Percentiles rank a stretch among this genome's conserved stretches.
Evolutionary conservation across 2,113 vertebrate species (phyloP).

Genomic region (Dermatemys mawii): DNA sequence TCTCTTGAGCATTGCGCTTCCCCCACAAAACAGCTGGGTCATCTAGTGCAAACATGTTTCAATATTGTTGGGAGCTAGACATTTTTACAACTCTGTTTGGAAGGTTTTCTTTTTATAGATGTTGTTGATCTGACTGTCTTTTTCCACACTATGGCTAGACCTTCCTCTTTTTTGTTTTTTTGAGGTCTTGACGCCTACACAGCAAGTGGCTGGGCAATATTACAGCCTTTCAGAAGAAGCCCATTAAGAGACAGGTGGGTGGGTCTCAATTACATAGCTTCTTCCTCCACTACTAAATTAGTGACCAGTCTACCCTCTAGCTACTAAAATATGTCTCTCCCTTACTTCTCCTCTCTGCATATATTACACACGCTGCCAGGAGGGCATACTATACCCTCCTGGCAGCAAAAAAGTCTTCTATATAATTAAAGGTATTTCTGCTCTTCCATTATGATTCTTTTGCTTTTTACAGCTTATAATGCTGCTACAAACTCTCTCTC

Average conservation of each 20-base stretch:
- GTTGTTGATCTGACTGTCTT: background rate
- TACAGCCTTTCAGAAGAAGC: background rate
- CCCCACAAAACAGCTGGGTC: constrained; percentile 5
- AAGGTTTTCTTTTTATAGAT: background rate
- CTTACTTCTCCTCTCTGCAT: background rate
- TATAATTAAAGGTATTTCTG: background rate
- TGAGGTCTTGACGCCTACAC: background rate
- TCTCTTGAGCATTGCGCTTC: background rate
- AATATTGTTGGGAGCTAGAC: background rate
- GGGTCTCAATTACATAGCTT: background rate
- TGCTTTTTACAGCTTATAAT: constrained; percentile 17
- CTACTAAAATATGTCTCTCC: background rate
- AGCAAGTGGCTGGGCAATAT: background rate
- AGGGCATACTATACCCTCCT: background rate
- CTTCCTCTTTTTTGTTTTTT: background rate
- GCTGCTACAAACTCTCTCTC: constrained; percentile 7
- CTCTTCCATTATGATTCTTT: background rate
- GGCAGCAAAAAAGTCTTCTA: background rate
- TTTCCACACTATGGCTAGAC: background rate
- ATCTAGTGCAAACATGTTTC: background rate
- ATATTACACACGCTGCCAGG: background rate
- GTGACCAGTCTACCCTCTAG: background rate
- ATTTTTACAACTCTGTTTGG: background rate
- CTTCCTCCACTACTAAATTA: background rate
- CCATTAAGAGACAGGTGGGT: background rate